Evolutionary conservation across 1,140 invertebrate genomes (phyloP).

Genomic region (Tetramorium parvispinum): DNA sequence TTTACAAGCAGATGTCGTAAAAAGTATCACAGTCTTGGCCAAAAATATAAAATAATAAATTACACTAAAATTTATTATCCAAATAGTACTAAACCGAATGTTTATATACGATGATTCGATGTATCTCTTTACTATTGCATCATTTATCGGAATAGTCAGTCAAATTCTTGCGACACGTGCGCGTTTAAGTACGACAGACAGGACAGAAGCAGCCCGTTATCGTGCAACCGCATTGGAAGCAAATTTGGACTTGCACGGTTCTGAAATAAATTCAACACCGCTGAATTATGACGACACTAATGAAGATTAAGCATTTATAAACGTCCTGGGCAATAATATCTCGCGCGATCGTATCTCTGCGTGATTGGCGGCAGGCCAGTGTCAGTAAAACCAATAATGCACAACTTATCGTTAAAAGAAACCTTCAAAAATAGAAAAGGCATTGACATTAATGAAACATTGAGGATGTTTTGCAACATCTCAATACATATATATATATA

Average conservation of each 20-base stretch:
- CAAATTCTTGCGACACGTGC: neutral
- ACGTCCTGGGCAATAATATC: slow-evolving; percentile 62
- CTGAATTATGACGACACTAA: slow-evolving; percentile 75
- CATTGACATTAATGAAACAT: neutral
- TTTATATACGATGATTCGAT: neutral
- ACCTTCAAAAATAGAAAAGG: neutral
- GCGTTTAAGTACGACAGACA: slow-evolving; percentile 20
- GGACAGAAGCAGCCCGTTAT: neutral
- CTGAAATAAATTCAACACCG: slow-evolving; percentile 3
- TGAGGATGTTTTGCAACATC: neutral
- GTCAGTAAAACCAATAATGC: slow-evolving; percentile 38
- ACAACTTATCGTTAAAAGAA: slow-evolving; percentile 25
- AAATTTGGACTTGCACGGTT: slow-evolving; percentile 16
- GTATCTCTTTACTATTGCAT: neutral
- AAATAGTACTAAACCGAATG: neutral
- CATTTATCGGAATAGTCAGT: slow-evolving; percentile 12
- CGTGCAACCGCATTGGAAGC: neutral
- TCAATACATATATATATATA: neutral
- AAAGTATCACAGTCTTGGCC: neutral
- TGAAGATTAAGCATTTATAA: slow-evolving; percentile 73
- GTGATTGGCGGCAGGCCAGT: slow-evolving; percentile 65
- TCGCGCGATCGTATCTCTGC: slow-evolving; percentile 16
- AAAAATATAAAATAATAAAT: slow-evolving; percentile 1
- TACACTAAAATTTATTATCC: neutral
- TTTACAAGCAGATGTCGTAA: neutral